These are phyloP conservation scores for Clunio marinus DNA, from an alignment of 2,888 invertebrate species.

Conservation along the genomic window DNA sequence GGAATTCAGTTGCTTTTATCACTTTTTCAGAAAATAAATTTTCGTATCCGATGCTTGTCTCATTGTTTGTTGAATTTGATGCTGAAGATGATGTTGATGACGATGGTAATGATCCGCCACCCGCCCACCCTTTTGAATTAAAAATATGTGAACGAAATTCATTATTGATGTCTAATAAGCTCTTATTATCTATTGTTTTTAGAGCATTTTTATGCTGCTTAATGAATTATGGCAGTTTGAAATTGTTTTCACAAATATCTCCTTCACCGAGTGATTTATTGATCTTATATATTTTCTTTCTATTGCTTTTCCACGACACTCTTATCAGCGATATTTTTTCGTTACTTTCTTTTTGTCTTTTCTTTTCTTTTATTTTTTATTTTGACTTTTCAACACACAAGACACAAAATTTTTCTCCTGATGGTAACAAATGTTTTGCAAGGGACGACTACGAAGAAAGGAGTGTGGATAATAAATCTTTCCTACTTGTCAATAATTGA, in stretches of 20 bases:
- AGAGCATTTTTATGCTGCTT: no score
- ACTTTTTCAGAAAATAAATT: background rate
- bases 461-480: conserved; percentile 35
- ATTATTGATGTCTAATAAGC: conserved; percentile 35
- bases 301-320: background rate
- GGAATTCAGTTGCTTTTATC: conserved; percentile 32
- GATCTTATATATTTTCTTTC: conserved; percentile 21
- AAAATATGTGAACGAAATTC: conserved; percentile 32
- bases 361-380: background rate
- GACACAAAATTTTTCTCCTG: conserved; percentile 1
- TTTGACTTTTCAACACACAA: background rate
- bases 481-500: conserved; percentile 35
- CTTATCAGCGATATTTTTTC: background rate
- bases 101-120: background rate
- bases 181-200: conserved; percentile 34
- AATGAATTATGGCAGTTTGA: conserved; percentile 38
- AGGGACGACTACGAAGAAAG: background rate
- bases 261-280: conserved; percentile 31
- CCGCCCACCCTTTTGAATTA: conserved; percentile 35
- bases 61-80: no score
- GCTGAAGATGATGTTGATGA: background rate
- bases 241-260: conserved; percentile 27
- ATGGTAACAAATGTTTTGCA: conserved; percentile 16
- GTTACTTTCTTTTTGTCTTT: conserved; percentile 15
- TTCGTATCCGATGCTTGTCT: background rate